phyloP scores from a whole-genome alignment of 2,113 vertebrate genomes.

The Sporophila hypoxantha region DNA sequence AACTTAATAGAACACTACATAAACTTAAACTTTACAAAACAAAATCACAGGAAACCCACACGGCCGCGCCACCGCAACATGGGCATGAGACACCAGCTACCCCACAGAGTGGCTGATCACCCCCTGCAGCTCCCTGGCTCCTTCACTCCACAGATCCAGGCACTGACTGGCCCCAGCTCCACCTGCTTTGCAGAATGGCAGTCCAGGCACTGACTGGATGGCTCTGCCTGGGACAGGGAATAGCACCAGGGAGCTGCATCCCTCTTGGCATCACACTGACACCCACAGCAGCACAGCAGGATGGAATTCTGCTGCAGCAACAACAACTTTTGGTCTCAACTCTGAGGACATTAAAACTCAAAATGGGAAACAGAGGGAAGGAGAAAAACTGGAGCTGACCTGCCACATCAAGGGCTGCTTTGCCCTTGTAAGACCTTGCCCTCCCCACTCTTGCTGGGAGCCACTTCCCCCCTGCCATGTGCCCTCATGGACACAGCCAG shows the following conservation, averaged over 20 bases:
- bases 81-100: too few species aligned
- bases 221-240: background rate
- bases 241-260: background rate
- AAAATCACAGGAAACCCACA: too few species aligned
- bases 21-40: too few species aligned
- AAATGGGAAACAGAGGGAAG: background rate
- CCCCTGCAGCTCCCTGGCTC: too few species aligned
- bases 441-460: background rate
- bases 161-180: too few species aligned
- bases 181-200: background rate
- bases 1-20: too few species aligned
- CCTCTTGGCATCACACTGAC: background rate
- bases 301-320: background rate
- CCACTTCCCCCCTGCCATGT: background rate
- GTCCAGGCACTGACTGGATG: background rate
- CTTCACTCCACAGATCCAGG: too few species aligned
- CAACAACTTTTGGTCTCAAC: background rate
- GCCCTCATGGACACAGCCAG: background rate
- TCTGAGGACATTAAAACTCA: background rate
- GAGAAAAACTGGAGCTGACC: background rate
- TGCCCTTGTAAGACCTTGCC: background rate
- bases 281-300: background rate
- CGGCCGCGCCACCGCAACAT: too few species aligned
- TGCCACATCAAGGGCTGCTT: background rate
- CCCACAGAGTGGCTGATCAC: too few species aligned